Base-by-base conservation (phyloP, 2,113 vertebrate species). In the Archocentrus centrarchus region DNA sequence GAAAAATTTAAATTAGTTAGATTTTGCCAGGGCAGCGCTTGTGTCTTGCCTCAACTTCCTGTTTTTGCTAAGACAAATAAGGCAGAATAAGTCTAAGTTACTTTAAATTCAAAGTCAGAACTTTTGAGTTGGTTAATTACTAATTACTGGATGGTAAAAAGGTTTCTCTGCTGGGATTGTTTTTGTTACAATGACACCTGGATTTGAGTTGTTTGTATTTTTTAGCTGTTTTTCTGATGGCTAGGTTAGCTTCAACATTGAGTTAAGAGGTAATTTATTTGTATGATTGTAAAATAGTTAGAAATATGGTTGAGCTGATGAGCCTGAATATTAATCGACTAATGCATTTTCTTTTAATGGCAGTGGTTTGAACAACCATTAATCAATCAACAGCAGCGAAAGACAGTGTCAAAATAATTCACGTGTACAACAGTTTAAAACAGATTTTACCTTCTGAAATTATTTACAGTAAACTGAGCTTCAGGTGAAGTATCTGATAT, bases 71-170 rank as follows among this genome's bases (percentile, higher is more conserved):
- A 64, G 32, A 55, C 24, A 50, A 76, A 83, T 15, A 37, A 59
- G 55, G 68, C 15, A 39, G 83, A 87, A 62, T 68, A 59, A 85
- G 24, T 84, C 4, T 44, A 7, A 77, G 60, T 64, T 75, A 81
- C 81, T 85, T 81, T 75, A 63, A 58, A 57, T 35, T 79, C 15
- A 57, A 30, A 64, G 14, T 20, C 64, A 37, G 66, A 80, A 87
- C 20, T 78, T 80, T 64, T 75, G 73, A 83, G 64, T 81, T 76
- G 76, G 84, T 84, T 73, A 87, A 79, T 87, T 76, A 77, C 64
- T 44, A 22, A 63, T 73, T 77, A 68, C 22, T 53, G 62, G 66
- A 80, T 11, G 82, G 41, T 75, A 53, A 81, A 59, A 22, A 22
- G 39, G 35, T 82, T 83, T 14, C 20, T 59, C 63, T 83, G 62